These are phyloP conservation scores for Phania funesta DNA, from an alignment of 2,888 invertebrate genomes.

Conservation along the genomic window DNA sequence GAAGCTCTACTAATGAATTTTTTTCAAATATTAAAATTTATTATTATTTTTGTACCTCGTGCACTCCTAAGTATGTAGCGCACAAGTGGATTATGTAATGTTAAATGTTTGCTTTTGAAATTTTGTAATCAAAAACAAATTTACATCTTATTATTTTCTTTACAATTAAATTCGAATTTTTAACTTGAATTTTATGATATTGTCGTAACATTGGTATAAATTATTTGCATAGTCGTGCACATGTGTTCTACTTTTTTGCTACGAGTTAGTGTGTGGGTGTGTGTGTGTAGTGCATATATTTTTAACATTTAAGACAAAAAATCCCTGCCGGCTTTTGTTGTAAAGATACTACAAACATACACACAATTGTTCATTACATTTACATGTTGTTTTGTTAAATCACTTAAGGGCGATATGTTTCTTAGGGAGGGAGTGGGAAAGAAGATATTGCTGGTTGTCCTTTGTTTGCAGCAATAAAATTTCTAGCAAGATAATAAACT, in stretches of 20 bases:
- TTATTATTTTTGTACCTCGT: no score
- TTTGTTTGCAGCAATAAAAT: neutral
- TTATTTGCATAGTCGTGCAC: neutral
- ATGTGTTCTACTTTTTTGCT: neutral
- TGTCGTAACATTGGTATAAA: no score
- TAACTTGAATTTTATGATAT: slow-evolving; percentile 28
- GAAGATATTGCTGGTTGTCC: neutral
- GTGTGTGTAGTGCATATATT: slow-evolving; percentile 3
- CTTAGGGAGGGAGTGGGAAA: neutral
- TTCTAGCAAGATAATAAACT: slow-evolving; percentile 48
- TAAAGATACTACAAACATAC: slow-evolving; percentile 3
- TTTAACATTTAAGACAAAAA: slow-evolving; percentile 16
- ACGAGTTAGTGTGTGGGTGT: neutral
- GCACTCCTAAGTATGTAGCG: no score
- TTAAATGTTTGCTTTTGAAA: slow-evolving; percentile 15
- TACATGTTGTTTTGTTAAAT: neutral
- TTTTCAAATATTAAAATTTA: no score
- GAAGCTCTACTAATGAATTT: no score
- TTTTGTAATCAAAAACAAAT: neutral
- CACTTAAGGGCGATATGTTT: neutral
- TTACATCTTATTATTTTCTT: neutral
- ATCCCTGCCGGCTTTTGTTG: slow-evolving; percentile 33
- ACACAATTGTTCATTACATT: slow-evolving; percentile 18
- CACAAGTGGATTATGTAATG: neutral
- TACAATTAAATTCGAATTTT: slow-evolving; percentile 41